Base-by-base conservation (phyloP, 92 coral and sea anemone genomes). In the Zoanthus solanderi region DNA sequence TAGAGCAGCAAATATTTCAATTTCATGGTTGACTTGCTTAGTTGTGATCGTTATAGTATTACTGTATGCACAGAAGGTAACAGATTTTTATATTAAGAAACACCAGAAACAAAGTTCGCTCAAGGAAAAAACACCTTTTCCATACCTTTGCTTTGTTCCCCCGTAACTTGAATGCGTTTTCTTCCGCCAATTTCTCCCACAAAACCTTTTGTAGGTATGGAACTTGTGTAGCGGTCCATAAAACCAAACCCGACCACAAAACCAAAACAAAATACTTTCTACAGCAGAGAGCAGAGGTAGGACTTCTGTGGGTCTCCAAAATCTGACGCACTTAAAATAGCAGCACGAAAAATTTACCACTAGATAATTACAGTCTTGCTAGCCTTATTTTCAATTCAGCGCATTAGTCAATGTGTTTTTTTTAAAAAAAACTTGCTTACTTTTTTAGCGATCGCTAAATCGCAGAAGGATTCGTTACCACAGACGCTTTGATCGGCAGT, bases 141-240 rank as follows among this genome's bases (percentile, higher is more conserved):
- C 87, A 29, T 81, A 92, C 98, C 96, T 91, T 95, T 95, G 47
- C 78, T 82, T 13, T 78, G 92, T 50, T 95, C 98, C 44, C 88
- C 91, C 4, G 94, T 88, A 5, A 95, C 88, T 32, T 95, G 98
- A 16, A 90, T 95, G 34, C 98, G 90, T 54, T 95, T 95, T 86
- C 95, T 91, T 15, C 93, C 96, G 16, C 90, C 89, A 45, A 89
- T 71, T 76, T 94, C 98, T 57, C 87, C 88, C 13, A 92, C 83
- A 74, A 83, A 94, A 54, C 91, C 87, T 76, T 94, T 94, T 5
- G 85, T 89, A 0, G 98, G 89, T 15, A 94, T 47, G 28, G 92
- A 75, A 76, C 91, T 84, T 66, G 90, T 83, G 85, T 87, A 95
- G 76, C 98, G 90, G 67, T 95, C 98, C 98, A 95, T 95, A 88